phyloP scores from a whole-genome alignment of 2,888 invertebrate genomes.

The Emesis furor region DNA sequence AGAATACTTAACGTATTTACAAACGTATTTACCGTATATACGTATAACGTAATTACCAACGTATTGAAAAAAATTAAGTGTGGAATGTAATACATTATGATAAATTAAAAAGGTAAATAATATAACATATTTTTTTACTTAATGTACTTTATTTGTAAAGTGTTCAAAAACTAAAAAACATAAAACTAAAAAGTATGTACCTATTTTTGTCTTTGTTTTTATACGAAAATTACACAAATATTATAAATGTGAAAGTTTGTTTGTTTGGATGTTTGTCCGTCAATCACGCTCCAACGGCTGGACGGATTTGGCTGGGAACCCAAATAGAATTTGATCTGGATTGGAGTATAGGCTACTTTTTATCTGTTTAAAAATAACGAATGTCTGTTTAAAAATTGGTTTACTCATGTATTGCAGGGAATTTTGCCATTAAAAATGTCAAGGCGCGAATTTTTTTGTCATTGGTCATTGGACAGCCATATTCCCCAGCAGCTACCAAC shows the following conservation, averaged over 20 bases:
- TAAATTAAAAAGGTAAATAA: background rate
- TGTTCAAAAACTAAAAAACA: too few species aligned
- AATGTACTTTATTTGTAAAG: too few species aligned
- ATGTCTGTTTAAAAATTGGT: slow-evolving; percentile 34
- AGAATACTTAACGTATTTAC: background rate
- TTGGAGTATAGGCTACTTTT: too few species aligned
- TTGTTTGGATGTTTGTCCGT: background rate
- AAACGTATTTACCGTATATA: background rate
- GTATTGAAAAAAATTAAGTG: background rate
- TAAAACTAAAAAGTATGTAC: background rate
- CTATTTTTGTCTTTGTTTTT: background rate
- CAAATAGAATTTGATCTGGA: too few species aligned
- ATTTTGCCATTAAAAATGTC: slow-evolving; percentile 36
- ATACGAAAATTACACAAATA: too few species aligned
- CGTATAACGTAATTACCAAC: background rate
- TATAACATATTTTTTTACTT: too few species aligned
- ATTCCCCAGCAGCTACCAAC: slow-evolving; percentile 52
- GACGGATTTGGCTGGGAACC: too few species aligned
- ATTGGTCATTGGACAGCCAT: slow-evolving; percentile 42
- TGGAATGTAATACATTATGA: background rate
- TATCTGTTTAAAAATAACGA: too few species aligned
- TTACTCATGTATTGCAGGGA: slow-evolving; percentile 38
- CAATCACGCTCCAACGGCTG: too few species aligned
- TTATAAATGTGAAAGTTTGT: too few species aligned
- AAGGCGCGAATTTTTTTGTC: slow-evolving; percentile 33